Percentiles rank a stretch among this genome's conserved stretches.
Conservation (phyloP, 2,113 vertebrate species). For the Sinocyclocheilus grahami region DNA sequence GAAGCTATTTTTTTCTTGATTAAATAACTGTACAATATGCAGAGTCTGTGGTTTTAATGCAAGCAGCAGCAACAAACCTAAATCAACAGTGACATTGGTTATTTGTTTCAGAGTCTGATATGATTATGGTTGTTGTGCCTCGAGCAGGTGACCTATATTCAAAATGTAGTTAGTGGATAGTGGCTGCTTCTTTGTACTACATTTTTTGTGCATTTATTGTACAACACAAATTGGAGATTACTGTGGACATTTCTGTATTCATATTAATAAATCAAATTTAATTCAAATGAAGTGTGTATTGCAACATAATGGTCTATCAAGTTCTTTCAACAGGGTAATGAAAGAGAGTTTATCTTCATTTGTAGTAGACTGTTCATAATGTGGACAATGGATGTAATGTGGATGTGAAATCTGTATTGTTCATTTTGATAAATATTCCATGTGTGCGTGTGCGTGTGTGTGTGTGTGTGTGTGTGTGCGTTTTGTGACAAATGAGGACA, state of each 20-base stretch:
- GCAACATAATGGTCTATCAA: neutral
- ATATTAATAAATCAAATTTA: neutral
- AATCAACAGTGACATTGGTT: slow-evolving; percentile 25
- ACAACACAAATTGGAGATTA: neutral
- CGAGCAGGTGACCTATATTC: slow-evolving; percentile 29
- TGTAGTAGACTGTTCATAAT: neutral
- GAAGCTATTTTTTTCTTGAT: neutral
- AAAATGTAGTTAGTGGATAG: slow-evolving; percentile 4
- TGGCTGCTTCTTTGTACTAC: neutral
- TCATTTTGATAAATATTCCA: slow-evolving; percentile 1
- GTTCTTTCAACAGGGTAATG: neutral
- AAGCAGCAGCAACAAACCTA: slow-evolving; percentile 12
- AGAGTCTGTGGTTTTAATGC: slow-evolving; percentile 24
- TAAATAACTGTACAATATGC: slow-evolving; percentile 17
- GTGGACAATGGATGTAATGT: neutral
- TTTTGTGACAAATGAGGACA: too few relatives aligned
- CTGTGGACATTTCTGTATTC: neutral
- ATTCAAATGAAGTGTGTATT: neutral
- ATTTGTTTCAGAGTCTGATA: slow-evolving; percentile 26
- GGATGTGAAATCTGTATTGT: neutral
- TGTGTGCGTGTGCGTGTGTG: too few relatives aligned
- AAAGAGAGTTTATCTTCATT: neutral
- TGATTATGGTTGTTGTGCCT: slow-evolving; percentile 26
- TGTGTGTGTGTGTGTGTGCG: neutral
- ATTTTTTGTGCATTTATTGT: neutral